Evolutionary conservation across 2,113 vertebrate species (phyloP).

Genomic region (Oreotrochilus melanogaster): DNA sequence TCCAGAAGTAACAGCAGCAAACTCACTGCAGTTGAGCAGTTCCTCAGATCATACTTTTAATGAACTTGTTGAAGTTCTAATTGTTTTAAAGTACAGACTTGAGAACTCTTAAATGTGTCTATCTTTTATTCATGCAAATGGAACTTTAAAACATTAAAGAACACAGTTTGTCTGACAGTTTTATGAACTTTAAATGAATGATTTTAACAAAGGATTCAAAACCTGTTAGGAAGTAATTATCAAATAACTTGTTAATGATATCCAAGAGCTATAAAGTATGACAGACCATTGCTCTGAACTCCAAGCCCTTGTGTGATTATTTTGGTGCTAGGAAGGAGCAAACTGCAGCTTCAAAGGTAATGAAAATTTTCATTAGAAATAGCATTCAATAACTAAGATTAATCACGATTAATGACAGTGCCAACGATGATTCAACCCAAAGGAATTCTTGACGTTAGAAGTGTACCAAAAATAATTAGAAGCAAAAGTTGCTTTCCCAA

Average conservation of each 20-base stretch:
- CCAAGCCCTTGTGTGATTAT: not conserved
- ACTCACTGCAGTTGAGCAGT: not conserved
- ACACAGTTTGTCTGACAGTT: not conserved
- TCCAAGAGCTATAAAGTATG: not conserved
- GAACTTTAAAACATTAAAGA: not conserved
- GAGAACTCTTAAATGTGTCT: not conserved
- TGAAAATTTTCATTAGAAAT: constrained; percentile 25
- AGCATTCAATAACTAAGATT: constrained; percentile 19
- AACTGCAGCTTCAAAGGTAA: constrained; percentile 40
- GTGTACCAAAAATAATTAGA: not conserved
- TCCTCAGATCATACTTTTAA: not conserved
- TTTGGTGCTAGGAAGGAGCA: constrained; percentile 1
- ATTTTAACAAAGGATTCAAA: constrained; percentile 4
- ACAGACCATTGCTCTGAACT: constrained; percentile 16
- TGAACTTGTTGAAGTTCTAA: not conserved
- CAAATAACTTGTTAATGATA: constrained; percentile 50
- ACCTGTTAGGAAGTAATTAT: constrained; percentile 33
- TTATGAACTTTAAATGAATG: constrained; percentile 39
- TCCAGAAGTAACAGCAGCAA: not conserved
- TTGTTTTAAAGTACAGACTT: not conserved
- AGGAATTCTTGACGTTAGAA: constrained; percentile 13
- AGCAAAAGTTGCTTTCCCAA: not conserved
- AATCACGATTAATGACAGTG: constrained; percentile 58
- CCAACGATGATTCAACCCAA: constrained; percentile 2
- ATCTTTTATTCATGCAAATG: constrained; percentile 54